Base-by-base conservation (phyloP, 64 coral and sea anemone genomes). In the Dendrophyllia cribrosa region DNA sequence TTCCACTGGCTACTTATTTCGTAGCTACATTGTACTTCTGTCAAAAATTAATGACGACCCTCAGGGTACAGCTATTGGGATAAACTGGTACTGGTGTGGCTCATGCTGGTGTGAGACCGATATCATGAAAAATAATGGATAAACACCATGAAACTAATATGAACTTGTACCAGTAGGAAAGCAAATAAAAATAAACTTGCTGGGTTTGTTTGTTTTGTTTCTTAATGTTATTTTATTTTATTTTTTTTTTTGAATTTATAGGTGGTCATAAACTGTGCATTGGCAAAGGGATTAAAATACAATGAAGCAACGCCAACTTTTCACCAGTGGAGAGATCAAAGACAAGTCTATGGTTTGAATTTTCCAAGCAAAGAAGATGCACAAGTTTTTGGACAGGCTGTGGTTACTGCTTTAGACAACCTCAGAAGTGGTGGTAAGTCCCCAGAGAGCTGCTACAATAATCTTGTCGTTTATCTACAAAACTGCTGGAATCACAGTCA, bases 241-340 rank as follows among this genome's bases (percentile, higher is more conserved):
- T 46, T 58, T 4, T 12, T 51, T 3, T 20, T 19, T 64, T 3
- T 23, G 43, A 1, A 11, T 22, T 51, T 75, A 13, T 43, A 98
- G 97, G 97, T 99, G 23, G 97, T 99, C 51, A 96, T 99, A 91
- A 99, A 99, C 77, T 96, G 97, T 99, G 91, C 97, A 51, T 75
- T 99, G 19, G 91, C 94, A 14, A 84, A 89, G 19, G 94, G 94
- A 44, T 88, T 99, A 51, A 99, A 99, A 63, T 99, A 99, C 50
- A 99, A 99, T 68, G 91, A 96, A 86, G 97, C 97, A 7, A 99
- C 97, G 53, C 97, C 97, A 22, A 99, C 97, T n/a, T 99, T 99
- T 84, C 97, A 99, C 73, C 97, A 99, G 66, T 99, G 97, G 97
- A 92, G 97, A 73, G 97, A 99, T 45, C 97, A 99, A 48, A 83